Evolutionary conservation across 37 sponge, comb jelly and placozoan species (phyloP).

Genomic region (Chondrilla cf. caribensis): DNA sequence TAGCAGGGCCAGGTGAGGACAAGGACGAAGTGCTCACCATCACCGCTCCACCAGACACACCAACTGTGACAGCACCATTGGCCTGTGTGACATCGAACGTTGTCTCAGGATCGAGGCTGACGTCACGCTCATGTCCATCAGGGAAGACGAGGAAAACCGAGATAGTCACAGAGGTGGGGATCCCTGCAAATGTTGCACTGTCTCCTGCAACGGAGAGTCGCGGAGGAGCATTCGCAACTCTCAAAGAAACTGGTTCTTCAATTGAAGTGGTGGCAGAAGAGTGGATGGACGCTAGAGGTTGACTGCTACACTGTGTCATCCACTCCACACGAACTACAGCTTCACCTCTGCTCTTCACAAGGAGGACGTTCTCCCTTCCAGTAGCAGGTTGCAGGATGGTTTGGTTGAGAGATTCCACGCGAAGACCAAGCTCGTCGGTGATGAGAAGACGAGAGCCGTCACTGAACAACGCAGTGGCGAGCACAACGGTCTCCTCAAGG

Average conservation of each 20-base stretch:
- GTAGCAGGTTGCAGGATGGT: slow-evolving; percentile 29
- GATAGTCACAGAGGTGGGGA: slow-evolving; percentile 17
- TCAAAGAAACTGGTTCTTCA: slow-evolving; percentile 16
- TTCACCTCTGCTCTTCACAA: slow-evolving; percentile 11
- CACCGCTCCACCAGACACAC: background rate
- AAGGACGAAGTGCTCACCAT: background rate
- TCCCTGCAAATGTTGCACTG: slow-evolving; percentile 18
- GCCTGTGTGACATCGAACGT: slow-evolving; percentile 16
- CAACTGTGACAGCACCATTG: background rate
- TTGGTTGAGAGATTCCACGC: slow-evolving; percentile 27
- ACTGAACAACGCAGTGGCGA: slow-evolving; percentile 59
- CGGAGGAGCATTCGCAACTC: background rate
- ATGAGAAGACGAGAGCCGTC: slow-evolving; percentile 51
- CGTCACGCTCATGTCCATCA: slow-evolving; percentile 16
- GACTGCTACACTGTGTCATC: background rate
- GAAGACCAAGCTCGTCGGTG: slow-evolving; percentile 12
- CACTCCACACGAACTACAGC: background rate
- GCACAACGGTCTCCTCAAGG: slow-evolving; percentile 10
- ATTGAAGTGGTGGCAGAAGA: slow-evolving; percentile 12
- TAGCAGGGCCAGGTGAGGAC: slow-evolving; percentile 15
- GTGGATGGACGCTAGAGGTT: background rate
- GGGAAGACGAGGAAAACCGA: slow-evolving; percentile 23
- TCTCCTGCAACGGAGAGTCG: slow-evolving; percentile 25
- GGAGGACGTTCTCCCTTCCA: background rate
- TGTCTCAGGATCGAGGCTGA: slow-evolving; percentile 39